Conservation (phyloP, 1,140 invertebrate species). For the Tetranychus cinnabarinus region DNA sequence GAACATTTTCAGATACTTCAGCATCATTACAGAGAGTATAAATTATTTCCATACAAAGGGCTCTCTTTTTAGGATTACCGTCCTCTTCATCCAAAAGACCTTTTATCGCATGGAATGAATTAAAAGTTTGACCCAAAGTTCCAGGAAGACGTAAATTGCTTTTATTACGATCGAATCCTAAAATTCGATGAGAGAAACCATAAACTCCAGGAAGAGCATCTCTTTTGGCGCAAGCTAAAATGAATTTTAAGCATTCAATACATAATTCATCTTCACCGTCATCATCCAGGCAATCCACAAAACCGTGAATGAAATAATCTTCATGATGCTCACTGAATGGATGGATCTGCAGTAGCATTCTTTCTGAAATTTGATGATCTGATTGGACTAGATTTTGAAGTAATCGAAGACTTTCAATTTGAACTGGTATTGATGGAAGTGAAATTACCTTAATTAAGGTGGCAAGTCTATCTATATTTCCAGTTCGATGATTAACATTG, state of each 20-base stretch:
- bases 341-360: conserved; percentile 5
- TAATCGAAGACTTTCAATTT: conserved; percentile 7
- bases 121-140: conserved; percentile 10
- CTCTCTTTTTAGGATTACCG: conserved; percentile 3
- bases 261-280: conserved; percentile 27
- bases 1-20: conserved; percentile 1
- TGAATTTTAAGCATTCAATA: conserved; percentile 11
- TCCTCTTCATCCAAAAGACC: conserved; percentile 1
- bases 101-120: conserved; percentile 10
- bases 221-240: conserved; percentile 2
- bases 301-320: conserved; percentile 30
- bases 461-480: conserved; percentile 5
- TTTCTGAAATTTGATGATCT: conserved; percentile 3
- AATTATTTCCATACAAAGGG: conserved; percentile 7
- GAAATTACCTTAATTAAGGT: conserved; percentile 6
- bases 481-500: conserved; percentile 7
- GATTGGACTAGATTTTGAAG: conserved; percentile 2
- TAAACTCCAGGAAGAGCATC: conserved; percentile 25
- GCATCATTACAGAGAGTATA: conserved; percentile 7
- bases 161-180: conserved; percentile 49
- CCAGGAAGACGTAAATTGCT: conserved; percentile 25
- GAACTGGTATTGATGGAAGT: neutral
- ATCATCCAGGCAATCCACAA: conserved; percentile 62
- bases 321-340: neutral
- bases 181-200: conserved; percentile 64